Evolutionary conservation across 2,888 invertebrate genomes (phyloP), one percentile per base, ranked within the genome.

Genomic region (Limnephilus rhombicus): DNA sequence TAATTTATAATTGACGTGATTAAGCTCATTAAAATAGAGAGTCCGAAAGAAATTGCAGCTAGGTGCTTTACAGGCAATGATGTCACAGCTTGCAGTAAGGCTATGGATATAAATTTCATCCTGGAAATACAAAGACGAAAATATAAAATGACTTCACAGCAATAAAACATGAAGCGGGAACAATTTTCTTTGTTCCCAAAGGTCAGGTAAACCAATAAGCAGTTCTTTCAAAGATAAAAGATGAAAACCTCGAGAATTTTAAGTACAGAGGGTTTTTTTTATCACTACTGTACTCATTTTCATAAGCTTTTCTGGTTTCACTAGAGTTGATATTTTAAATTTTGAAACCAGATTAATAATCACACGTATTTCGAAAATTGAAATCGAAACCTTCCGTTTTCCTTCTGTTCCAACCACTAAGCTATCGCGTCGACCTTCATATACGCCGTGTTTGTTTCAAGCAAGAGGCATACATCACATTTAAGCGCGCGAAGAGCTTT

Each of bases 141-240:
- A 88, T 80, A 80, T 88, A 80, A 88, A 88, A 80, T 89, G 88
- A 37, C 88, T 89, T 89, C 88, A 18, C 80, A 80, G 80, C 80
- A 89, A 89, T 89, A 89, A 68, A 89, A 89, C 88, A 41, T 53
- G 87, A 87, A 89, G 88, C 80, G 88, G n/a, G 80, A 37, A 80
- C 88, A 3, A 24, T 89, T 89, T 37, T 89, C 88, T 89, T 89
- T 89, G 88, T 89, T 89, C 88, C 18, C 37, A 89, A 89, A 89
- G 88, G 88, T 89, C 88, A 89, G 37, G 88, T 80, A 34, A 89
- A n/a, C 45, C 31, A 89, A 80, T 80, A 24, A 89, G 37, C 34
- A 80, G 37, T 24, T 37, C 80, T 41, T 89, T 68, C 18, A 68
- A 68, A 18, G 7, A 68, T 68, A 68, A 68, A 68, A 18, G 68